phyloP scores from a whole-genome alignment of 2,888 invertebrate species.

The Euzetes globulus region DNA sequence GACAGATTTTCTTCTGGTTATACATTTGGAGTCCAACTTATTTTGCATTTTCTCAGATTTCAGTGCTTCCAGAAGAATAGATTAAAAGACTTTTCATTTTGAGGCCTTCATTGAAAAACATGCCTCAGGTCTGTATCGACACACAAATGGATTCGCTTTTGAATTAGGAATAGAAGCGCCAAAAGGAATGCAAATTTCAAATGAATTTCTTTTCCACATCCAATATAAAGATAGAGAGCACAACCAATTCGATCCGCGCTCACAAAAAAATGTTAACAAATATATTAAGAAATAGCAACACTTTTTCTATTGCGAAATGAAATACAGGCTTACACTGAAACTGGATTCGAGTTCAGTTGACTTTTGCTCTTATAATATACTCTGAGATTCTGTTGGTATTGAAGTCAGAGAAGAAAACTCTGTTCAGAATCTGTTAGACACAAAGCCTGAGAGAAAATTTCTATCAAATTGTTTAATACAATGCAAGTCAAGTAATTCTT shows the following conservation, averaged over 20 bases:
- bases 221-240: neutral
- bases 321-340: neutral
- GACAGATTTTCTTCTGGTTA: neutral
- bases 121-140: neutral
- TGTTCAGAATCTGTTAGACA: neutral
- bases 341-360: neutral
- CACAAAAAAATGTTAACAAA: neutral
- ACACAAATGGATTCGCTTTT: neutral
- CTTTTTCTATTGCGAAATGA: neutral
- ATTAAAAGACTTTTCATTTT: neutral
- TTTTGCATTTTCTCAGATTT: neutral
- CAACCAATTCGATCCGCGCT: neutral
- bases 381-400: neutral
- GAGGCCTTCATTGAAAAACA: neutral
- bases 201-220: neutral
- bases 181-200: neutral
- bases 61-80: neutral
- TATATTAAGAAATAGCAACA: neutral
- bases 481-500: constrained; percentile 10
- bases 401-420: neutral
- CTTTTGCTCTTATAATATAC: neutral
- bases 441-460: neutral
- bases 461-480: constrained; percentile 10
- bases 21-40: neutral
- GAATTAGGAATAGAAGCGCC: neutral